These are phyloP conservation scores for Xenopus borealis DNA, from an alignment of 2,113 vertebrate genomes.

Conservation along the genomic window DNA sequence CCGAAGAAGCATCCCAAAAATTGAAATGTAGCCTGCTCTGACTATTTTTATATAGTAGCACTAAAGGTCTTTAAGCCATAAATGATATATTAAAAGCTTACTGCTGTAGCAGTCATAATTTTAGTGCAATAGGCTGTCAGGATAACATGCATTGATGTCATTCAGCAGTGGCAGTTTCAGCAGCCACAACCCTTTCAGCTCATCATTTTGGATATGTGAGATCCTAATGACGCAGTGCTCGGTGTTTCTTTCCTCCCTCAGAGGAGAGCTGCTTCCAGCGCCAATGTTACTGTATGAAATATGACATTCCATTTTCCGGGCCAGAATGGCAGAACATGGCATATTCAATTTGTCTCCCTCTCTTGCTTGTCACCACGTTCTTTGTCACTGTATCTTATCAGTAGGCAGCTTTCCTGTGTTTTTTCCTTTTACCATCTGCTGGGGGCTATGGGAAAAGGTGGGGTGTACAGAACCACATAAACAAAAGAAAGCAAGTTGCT, in stretches of 20 bases:
- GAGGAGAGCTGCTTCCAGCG: constrained; percentile 22
- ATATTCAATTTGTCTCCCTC: constrained; percentile 37
- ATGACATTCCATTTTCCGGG: constrained; percentile 43
- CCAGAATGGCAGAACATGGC: constrained; percentile 43
- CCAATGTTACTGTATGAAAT: constrained; percentile 28
- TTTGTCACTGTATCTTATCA: constrained; percentile 46
- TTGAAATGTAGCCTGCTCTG: no score
- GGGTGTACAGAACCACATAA: constrained; percentile 1
- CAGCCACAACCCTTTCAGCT: constrained; percentile 2
- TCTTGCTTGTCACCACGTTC: constrained; percentile 39
- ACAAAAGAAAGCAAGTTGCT: not conserved
- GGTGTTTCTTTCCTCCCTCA: constrained; percentile 33
- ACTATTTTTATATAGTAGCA: no score
- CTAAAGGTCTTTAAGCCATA: no score
- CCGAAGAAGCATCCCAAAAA: no score
- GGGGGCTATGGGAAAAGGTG: constrained; percentile 28
- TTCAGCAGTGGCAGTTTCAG: not conserved
- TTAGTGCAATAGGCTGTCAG: no score
- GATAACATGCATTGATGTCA: no score
- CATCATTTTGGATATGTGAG: constrained; percentile 11
- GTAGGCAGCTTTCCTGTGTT: constrained; percentile 47
- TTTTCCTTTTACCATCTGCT: constrained; percentile 34
- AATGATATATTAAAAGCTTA: no score
- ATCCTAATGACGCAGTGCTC: constrained; percentile 32
- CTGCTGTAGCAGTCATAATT: no score